Evolutionary conservation across 2,113 vertebrate genomes (phyloP).

Genomic region (Choloepus hoffmanni): DNA sequence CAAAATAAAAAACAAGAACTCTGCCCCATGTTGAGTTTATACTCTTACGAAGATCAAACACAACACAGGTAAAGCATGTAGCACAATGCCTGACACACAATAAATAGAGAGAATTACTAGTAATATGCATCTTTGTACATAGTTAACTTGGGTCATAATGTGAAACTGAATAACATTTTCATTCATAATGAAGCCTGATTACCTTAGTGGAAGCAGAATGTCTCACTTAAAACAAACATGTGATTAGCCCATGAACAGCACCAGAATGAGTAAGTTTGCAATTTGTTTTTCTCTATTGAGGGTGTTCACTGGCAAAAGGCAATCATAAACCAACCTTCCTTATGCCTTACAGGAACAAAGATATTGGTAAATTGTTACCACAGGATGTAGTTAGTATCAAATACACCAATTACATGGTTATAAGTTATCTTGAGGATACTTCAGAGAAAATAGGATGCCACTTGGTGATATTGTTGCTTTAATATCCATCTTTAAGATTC

Average conservation of each 20-base stretch:
- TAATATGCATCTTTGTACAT: neutral
- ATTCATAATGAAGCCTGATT: constrained; percentile 57
- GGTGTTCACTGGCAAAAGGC: neutral
- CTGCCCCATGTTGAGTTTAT: neutral
- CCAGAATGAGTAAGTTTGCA: neutral
- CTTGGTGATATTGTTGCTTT: neutral
- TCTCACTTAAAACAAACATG: constrained; percentile 61
- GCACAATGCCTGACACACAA: neutral
- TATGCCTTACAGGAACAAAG: neutral
- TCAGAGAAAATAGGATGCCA: neutral
- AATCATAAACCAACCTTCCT: neutral
- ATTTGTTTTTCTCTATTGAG: constrained; percentile 20
- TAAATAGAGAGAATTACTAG: constrained; percentile 26
- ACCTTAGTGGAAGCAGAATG: constrained; percentile 36
- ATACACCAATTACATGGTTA: neutral
- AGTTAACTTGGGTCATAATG: constrained; percentile 21
- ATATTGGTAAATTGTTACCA: neutral
- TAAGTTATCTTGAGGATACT: neutral
- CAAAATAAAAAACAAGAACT: neutral
- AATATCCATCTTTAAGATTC: neutral
- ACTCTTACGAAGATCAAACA: neutral
- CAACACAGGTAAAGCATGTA: neutral
- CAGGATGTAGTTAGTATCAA: neutral
- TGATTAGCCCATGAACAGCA: constrained; percentile 55
- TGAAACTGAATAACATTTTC: constrained; percentile 51